phyloP scores from a whole-genome alignment of 2,797 vertebrate species.

The Anabas testudineus region DNA sequence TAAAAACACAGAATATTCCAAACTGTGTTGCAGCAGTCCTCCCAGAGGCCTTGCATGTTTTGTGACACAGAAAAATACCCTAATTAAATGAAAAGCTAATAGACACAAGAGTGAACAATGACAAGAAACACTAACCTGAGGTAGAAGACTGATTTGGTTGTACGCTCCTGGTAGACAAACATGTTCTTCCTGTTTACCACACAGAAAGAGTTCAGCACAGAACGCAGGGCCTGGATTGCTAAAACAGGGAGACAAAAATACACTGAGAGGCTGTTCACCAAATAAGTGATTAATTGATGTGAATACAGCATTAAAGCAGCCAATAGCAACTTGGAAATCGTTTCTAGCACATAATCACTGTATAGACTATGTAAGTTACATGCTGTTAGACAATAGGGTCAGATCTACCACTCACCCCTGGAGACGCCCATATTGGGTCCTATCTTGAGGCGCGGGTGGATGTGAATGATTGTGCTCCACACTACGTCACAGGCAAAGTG shows the following conservation, averaged over 20 bases:
- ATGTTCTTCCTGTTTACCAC: conserved; percentile 99
- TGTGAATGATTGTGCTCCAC: conserved; percentile 96
- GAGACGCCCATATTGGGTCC: conserved; percentile 96
- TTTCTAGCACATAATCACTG: too few species aligned
- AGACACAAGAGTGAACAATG: background rate
- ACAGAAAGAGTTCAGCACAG: conserved; percentile 95
- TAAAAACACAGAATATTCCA: too few species aligned
- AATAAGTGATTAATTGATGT: too few species aligned
- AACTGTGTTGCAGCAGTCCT: too few species aligned
- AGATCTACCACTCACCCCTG: conserved; percentile 69
- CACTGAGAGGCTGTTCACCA: background rate
- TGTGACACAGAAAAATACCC: too few species aligned
- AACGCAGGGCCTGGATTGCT: conserved; percentile 97
- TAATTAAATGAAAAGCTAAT: too few species aligned
- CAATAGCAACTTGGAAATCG: background rate
- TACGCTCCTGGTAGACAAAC: conserved; percentile 98
- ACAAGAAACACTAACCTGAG: conserved; percentile 86
- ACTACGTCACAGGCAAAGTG: conserved; percentile 96
- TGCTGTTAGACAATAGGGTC: too few species aligned
- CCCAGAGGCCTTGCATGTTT: too few species aligned
- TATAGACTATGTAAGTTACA: too few species aligned
- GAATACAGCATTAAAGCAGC: too few species aligned
- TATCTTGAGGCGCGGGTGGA: conserved; percentile 98
- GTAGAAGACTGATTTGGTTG: conserved; percentile 97
- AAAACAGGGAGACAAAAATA: conserved; percentile 23